These are phyloP conservation scores for Aphis gossypii DNA, from an alignment of 1,140 invertebrate genomes.

Conservation along the genomic window DNA sequence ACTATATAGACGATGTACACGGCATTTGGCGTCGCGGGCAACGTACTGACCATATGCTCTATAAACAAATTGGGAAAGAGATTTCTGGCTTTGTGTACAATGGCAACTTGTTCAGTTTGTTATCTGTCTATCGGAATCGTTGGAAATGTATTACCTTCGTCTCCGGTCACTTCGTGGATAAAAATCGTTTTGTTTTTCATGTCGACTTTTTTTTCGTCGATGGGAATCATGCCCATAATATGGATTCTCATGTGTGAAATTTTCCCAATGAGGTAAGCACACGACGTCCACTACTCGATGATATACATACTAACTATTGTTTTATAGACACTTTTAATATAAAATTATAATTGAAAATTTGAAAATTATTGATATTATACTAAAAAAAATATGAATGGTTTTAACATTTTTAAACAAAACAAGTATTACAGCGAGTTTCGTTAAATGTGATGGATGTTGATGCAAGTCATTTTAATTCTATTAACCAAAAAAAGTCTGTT, in stretches of 20 bases:
- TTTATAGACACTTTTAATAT: background rate
- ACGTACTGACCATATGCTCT: slow-evolving; percentile 18
- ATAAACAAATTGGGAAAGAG: slow-evolving; percentile 30
- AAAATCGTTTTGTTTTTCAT: slow-evolving; percentile 33
- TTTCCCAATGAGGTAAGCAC: slow-evolving; percentile 61
- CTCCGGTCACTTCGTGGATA: background rate
- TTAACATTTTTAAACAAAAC: background rate
- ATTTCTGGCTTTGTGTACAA: slow-evolving; percentile 19
- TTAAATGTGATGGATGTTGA: background rate
- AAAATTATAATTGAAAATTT: background rate
- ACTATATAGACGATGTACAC: background rate
- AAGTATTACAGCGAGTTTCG: background rate
- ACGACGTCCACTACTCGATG: too few species aligned
- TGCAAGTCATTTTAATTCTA: too few species aligned
- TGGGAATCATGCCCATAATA: slow-evolving; percentile 59
- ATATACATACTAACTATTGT: background rate
- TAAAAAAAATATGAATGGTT: too few species aligned
- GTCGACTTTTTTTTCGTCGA: background rate
- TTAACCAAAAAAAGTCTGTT: too few species aligned
- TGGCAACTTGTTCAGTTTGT: background rate
- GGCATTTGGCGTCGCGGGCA: background rate
- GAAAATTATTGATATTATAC: background rate
- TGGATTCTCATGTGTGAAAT: slow-evolving; percentile 62
- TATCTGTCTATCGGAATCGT: slow-evolving; percentile 16
- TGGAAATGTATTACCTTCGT: background rate